Evolutionary conservation across 2,797 vertebrate genomes (phyloP).

Genomic region (Neosalanx taihuensis): DNA sequence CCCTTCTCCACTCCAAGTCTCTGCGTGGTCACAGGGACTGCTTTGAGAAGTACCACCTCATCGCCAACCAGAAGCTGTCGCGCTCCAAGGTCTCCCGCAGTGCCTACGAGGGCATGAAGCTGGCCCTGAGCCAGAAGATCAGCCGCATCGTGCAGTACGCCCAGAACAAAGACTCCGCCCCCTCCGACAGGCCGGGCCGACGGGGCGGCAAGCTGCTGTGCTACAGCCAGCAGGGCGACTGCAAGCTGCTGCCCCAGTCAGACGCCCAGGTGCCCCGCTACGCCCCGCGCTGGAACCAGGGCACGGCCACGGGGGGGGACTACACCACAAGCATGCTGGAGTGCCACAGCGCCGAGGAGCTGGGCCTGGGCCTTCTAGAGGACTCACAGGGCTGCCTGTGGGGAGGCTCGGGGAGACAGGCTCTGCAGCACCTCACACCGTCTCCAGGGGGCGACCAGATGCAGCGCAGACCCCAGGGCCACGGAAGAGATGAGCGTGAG

Average conservation of each 20-base stretch:
- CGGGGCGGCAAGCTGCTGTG: slow-evolving; percentile 79
- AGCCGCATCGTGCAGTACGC: slow-evolving; percentile 93
- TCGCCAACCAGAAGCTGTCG: slow-evolving; percentile 94
- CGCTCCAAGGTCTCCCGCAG: slow-evolving; percentile 86
- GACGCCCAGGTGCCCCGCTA: slow-evolving; percentile 92
- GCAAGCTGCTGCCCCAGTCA: slow-evolving; percentile 82
- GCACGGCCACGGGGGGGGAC: slow-evolving; percentile 55
- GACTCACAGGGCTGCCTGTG: slow-evolving; percentile 66
- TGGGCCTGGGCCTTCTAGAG: slow-evolving; percentile 74
- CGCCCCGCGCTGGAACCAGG: slow-evolving; percentile 81
- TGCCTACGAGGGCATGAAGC: slow-evolving; percentile 92
- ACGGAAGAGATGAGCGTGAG: slow-evolving; percentile 87
- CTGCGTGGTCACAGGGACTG: slow-evolving; percentile 95
- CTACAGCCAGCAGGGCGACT: slow-evolving; percentile 82
- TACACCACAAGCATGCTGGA: slow-evolving; percentile 76
- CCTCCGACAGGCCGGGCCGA: slow-evolving; percentile 70
- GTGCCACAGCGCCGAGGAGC: slow-evolving; percentile 68
- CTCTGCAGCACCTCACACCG: slow-evolving; percentile 59
- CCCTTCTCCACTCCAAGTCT: slow-evolving; percentile 90
- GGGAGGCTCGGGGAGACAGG: slow-evolving; percentile 62
- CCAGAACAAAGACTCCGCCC: slow-evolving; percentile 88
- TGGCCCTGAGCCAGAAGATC: slow-evolving; percentile 90
- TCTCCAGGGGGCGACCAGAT: slow-evolving; percentile 45
- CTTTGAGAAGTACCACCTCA: slow-evolving; percentile 97
- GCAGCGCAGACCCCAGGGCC: slow-evolving; percentile 49